Percentiles rank a stretch among this genome's conserved stretches.
Conservation (phyloP, 2,113 vertebrate species). For the Calidris pygmaea region DNA sequence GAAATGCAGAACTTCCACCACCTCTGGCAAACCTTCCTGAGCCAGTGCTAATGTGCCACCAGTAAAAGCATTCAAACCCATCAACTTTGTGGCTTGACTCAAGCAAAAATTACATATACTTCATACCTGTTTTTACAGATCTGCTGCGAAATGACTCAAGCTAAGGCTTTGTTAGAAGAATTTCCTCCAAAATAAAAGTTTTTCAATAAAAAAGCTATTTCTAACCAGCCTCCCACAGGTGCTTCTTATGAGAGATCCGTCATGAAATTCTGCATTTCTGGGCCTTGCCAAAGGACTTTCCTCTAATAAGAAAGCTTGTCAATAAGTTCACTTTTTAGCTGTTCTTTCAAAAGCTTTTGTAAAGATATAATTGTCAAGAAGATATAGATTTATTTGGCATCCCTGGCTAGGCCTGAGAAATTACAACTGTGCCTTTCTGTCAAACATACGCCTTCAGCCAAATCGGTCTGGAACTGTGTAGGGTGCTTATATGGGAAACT, state of each 20-base stretch:
- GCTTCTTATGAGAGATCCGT: background rate
- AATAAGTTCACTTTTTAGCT: conserved; percentile 15
- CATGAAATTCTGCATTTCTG: background rate
- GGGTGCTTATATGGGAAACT: background rate
- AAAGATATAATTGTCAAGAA: conserved; percentile 47
- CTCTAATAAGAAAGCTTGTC: background rate
- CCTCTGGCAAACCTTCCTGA: background rate
- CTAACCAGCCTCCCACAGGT: background rate
- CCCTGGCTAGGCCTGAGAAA: background rate
- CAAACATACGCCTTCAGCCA: background rate
- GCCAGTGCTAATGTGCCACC: background rate
- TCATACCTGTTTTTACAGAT: background rate
- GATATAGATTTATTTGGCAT: conserved; percentile 43
- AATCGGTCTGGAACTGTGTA: background rate
- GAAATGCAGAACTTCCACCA: background rate
- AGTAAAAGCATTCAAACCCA: background rate
- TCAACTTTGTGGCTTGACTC: background rate
- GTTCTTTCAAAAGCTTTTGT: background rate
- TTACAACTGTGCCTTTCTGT: background rate
- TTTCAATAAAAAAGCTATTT: conserved; percentile 34
- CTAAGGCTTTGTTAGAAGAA: background rate
- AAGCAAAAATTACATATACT: background rate
- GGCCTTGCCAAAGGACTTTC: background rate
- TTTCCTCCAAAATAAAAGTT: background rate
- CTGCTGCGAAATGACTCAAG: background rate